Percentiles rank a stretch among this genome's conserved stretches.
Evolutionary conservation across 2,888 invertebrate species (phyloP).

Genomic region (Trissoscelio sp.): DNA sequence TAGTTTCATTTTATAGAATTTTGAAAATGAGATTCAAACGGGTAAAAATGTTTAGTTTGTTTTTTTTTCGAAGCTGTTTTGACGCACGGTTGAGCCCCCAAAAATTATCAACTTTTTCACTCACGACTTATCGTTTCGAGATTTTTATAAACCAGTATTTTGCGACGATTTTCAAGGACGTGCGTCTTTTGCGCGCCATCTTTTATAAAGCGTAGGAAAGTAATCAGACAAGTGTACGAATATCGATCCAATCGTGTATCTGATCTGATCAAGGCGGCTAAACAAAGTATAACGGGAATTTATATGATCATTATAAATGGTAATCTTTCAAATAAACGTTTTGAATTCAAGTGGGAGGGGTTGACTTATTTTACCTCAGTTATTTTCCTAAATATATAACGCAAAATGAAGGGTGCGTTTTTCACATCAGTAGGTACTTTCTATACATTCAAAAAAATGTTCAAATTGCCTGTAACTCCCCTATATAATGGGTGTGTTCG

Average conservation of each 20-base stretch:
- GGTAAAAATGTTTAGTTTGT: too few species aligned
- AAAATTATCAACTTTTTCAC: slow-evolving; percentile 17
- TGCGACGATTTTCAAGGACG: slow-evolving; percentile 46
- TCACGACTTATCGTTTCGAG: slow-evolving; percentile 24
- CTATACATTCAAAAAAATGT: too few species aligned
- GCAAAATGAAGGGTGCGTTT: too few species aligned
- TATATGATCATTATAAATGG: slow-evolving; percentile 41
- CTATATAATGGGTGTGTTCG: too few species aligned
- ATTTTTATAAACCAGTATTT: slow-evolving; percentile 54
- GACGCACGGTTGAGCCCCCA: too few species aligned
- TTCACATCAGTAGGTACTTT: too few species aligned
- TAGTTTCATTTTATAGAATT: too few species aligned
- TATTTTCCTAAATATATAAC: too few species aligned
- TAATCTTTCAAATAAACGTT: slow-evolving; percentile 46
- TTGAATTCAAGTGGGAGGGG: too few species aligned
- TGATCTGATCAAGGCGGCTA: neutral
- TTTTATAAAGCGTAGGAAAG: slow-evolving; percentile 39
- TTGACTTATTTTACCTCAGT: too few species aligned
- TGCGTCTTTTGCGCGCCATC: slow-evolving; percentile 36
- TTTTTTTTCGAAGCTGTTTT: neutral
- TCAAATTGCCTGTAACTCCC: too few species aligned
- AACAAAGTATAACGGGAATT: slow-evolving; percentile 22
- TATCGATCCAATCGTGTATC: neutral
- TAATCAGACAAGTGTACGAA: slow-evolving; percentile 19
- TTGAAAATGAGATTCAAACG: too few species aligned